Conservation (phyloP, 2,797 vertebrate genomes). For the Pangasius larnaudii region DNA sequence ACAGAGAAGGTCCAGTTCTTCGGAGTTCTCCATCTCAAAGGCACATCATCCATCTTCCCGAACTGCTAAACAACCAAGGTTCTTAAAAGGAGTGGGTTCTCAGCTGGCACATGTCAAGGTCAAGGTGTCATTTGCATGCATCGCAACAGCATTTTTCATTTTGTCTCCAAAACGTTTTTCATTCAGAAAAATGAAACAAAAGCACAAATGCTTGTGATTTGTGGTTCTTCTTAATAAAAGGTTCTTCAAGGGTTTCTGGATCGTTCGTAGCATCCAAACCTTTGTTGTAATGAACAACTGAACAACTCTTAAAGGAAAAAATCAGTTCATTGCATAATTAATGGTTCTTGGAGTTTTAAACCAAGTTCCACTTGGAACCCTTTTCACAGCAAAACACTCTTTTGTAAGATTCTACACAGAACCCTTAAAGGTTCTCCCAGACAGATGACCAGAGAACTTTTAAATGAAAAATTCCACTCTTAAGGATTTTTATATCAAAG, state of each 20-base stretch:
- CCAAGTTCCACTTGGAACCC: not conserved
- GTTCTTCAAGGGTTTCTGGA: not conserved
- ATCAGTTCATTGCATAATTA: not conserved
- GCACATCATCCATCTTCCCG: slow-evolving; percentile 44
- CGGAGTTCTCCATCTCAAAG: slow-evolving; percentile 49
- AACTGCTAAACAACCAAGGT: slow-evolving; percentile 8
- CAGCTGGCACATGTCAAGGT: not conserved
- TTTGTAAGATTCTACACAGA: not conserved
- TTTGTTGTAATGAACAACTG: not conserved
- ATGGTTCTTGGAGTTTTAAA: not conserved
- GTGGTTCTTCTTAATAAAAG: not conserved
- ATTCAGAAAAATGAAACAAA: not conserved
- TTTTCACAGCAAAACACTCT: not conserved
- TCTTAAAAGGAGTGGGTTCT: not conserved
- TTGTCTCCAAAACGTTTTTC: not conserved
- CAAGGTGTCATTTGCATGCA: not conserved
- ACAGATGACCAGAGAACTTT: not conserved
- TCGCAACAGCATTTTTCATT: not conserved
- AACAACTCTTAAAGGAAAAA: not conserved
- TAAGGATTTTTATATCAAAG: not conserved
- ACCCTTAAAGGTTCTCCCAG: not conserved
- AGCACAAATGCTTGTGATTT: not conserved
- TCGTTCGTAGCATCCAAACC: not conserved
- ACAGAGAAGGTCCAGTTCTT: slow-evolving; percentile 24
- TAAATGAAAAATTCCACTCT: not conserved